phyloP scores from a whole-genome alignment of 2,113 vertebrate genomes.

The Trochalopteron elliotii region DNA sequence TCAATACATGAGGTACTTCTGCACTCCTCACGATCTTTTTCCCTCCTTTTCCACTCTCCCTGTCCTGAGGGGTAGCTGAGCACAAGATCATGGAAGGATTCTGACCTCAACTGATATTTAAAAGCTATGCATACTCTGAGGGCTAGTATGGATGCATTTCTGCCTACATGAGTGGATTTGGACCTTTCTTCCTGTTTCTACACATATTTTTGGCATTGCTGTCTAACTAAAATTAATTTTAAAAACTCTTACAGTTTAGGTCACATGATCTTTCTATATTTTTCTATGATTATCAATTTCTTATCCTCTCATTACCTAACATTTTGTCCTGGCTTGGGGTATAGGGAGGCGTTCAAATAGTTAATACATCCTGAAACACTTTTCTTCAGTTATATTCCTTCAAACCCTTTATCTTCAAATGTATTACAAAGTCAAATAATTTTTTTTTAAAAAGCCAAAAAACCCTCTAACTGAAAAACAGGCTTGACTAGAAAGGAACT shows the following conservation, averaged over 20 bases:
- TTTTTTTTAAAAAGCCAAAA: neutral
- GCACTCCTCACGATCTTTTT: rapidly evolving
- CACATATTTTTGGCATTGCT: neutral
- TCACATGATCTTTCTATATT: neutral
- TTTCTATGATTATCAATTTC: neutral
- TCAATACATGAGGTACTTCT: neutral
- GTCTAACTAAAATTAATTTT: neutral
- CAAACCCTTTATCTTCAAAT: neutral
- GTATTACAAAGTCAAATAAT: neutral
- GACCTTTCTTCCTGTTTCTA: neutral
- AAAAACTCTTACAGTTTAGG: neutral
- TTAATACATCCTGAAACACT: neutral
- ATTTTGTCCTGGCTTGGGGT: neutral
- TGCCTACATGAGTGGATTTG: neutral
- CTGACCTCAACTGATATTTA: neutral
- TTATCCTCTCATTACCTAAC: neutral
- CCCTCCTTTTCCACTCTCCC: neutral
- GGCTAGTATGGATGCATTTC: neutral
- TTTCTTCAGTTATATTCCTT: neutral
- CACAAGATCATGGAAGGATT: neutral
- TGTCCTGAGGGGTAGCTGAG: neutral
- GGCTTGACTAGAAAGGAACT: neutral
- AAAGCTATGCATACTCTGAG: neutral
- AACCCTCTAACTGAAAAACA: neutral
- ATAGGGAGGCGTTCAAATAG: neutral